These are phyloP conservation scores for Sepiola atlantica DNA, from an alignment of 2,888 invertebrate species.

Conservation along the genomic window DNA sequence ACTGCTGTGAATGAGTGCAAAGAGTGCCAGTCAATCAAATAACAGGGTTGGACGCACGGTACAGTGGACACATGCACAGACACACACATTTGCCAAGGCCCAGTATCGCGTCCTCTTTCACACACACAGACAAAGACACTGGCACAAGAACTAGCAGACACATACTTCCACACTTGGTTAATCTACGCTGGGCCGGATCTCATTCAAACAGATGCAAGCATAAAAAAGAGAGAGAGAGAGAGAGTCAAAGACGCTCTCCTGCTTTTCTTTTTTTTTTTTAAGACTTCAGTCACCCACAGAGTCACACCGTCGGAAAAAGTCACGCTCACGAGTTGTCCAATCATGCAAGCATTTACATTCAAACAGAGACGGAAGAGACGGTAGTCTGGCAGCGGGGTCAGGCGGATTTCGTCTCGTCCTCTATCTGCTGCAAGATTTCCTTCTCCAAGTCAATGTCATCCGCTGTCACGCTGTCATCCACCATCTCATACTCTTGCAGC, in stretches of 20 bases:
- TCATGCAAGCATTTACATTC: neutral
- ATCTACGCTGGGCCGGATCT: neutral
- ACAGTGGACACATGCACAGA: neutral
- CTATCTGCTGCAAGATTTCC: constrained; percentile 83
- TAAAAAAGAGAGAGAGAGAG: neutral
- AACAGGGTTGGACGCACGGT: neutral
- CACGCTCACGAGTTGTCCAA: neutral
- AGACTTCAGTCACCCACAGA: neutral
- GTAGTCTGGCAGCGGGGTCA: constrained; percentile 48
- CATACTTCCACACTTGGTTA: neutral
- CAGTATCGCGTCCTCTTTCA: neutral
- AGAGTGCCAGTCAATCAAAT: constrained; percentile 10
- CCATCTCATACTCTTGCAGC: constrained; percentile 94
- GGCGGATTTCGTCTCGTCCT: constrained; percentile 75
- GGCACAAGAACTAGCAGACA: neutral
- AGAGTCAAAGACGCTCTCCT: neutral
- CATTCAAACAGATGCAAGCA: neutral
- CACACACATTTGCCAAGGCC: neutral
- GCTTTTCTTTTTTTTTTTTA: neutral
- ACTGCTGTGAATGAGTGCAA: constrained; percentile 1
- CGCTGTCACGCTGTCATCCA: constrained; percentile 75
- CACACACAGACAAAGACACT: neutral
- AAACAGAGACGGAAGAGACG: constrained; percentile 6
- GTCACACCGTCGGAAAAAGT: too few species aligned
- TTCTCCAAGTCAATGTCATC: constrained; percentile 80